Percentiles rank a stretch among this genome's conserved stretches.
These are phyloP conservation scores for Entomobrya multifasciata DNA, from an alignment of 2,888 invertebrate species.

Conservation along the genomic window DNA sequence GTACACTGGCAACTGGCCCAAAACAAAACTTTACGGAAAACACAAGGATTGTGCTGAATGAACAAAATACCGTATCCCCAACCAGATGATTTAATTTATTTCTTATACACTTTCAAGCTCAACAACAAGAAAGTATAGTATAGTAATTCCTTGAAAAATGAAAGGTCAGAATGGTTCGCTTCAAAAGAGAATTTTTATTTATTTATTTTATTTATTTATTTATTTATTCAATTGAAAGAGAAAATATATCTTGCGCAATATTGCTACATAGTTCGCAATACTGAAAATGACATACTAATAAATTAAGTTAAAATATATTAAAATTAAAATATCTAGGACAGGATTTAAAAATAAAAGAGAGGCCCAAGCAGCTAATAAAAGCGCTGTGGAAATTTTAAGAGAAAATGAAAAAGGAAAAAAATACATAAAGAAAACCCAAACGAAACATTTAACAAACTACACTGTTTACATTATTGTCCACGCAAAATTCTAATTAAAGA, in stretches of 20 bases:
- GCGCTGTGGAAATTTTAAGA: not conserved
- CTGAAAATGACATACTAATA: not conserved
- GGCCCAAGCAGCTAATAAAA: not conserved
- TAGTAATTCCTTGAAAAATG: slow-evolving; percentile 22
- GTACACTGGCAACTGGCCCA: slow-evolving; percentile 42
- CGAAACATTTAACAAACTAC: no score
- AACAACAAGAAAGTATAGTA: not conserved
- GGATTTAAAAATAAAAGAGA: not conserved
- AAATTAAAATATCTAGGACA: no score
- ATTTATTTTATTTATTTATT: no score
- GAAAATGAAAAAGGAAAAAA: not conserved
- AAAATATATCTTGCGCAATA: not conserved
- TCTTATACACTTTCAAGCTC: not conserved
- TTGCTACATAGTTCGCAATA: not conserved
- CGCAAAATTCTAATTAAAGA: not conserved
- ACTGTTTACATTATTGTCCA: not conserved
- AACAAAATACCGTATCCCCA: slow-evolving; percentile 12
- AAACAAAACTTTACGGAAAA: not conserved
- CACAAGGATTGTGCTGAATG: slow-evolving; percentile 10
- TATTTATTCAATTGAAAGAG: no score
- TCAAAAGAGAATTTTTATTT: no score
- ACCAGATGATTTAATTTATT: slow-evolving; percentile 44
- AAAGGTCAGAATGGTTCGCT: slow-evolving; percentile 50
- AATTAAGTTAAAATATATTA: no score
- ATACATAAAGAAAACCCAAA: no score